Percentiles rank a stretch among this genome's conserved stretches.
Evolutionary conservation across 2,888 invertebrate genomes (phyloP).

Genomic region (Alviniconcha strummeri): DNA sequence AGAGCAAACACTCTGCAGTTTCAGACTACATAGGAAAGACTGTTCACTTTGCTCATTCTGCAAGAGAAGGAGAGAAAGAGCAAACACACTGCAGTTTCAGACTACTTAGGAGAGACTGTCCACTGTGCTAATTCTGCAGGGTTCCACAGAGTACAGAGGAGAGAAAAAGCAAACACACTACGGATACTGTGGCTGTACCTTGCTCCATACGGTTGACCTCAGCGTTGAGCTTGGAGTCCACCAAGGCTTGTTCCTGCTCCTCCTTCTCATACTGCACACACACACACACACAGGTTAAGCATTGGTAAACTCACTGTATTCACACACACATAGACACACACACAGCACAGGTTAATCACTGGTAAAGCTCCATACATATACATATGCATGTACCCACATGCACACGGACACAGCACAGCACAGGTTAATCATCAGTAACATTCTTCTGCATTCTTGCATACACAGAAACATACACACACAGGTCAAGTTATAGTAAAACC

Average conservation of each 20-base stretch:
- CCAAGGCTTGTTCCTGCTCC: constrained; percentile 63
- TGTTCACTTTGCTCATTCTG: too few relatives aligned
- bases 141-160: too few relatives aligned
- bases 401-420: not conserved
- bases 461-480: not conserved
- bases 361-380: not conserved
- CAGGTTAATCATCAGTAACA: not conserved
- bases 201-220: constrained; percentile 62
- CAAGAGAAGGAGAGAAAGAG: too few relatives aligned
- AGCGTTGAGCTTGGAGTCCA: constrained; percentile 62
- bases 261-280: constrained; percentile 64
- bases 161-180: too few relatives aligned
- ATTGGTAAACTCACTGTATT: not conserved
- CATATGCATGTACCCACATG: not conserved
- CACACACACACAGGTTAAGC: not conserved
- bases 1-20: too few relatives aligned
- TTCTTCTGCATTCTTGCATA: not conserved
- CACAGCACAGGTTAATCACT: not conserved
- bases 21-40: too few relatives aligned
- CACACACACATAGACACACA: constrained; percentile 1
- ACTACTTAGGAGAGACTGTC: too few relatives aligned
- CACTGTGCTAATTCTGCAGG: too few relatives aligned
- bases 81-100: too few relatives aligned
- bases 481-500: too few relatives aligned
- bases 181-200: constrained; percentile 43